Evolutionary conservation across 1,140 invertebrate genomes (phyloP).

Genomic region (Caerostris darwini): DNA sequence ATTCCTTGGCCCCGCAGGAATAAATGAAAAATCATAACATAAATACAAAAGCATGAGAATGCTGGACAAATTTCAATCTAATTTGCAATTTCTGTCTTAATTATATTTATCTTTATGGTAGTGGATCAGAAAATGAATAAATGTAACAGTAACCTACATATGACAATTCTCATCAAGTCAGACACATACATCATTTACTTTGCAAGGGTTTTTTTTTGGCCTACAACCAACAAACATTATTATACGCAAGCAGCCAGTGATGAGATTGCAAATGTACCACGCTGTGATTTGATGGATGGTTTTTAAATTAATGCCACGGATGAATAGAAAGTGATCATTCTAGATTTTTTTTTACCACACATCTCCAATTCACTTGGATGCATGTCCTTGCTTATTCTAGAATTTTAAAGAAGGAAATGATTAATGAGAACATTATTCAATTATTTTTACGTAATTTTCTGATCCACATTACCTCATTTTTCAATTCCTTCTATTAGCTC

Average conservation of each 20-base stretch:
- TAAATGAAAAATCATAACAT: too few species aligned
- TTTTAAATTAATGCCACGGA: neutral
- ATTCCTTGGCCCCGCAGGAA: too few species aligned
- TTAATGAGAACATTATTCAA: conserved; percentile 2
- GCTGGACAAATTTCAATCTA: too few species aligned
- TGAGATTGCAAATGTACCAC: neutral
- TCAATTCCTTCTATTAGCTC: too few species aligned
- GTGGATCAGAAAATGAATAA: too few species aligned
- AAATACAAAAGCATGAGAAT: too few species aligned
- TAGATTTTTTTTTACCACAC: neutral
- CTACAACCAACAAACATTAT: neutral
- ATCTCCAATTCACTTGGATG: neutral
- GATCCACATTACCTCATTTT: too few species aligned
- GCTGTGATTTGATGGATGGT: neutral
- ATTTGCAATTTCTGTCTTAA: too few species aligned
- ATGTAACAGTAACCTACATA: too few species aligned
- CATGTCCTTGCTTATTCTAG: neutral
- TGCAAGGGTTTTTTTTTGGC: neutral
- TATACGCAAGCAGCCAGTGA: neutral
- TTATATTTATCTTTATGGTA: too few species aligned
- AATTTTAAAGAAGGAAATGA: neutral
- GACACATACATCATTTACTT: too few species aligned
- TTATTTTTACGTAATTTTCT: neutral
- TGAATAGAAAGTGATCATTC: neutral
- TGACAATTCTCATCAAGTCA: too few species aligned